Evolutionary conservation across 2,113 vertebrate species (phyloP).

Genomic region (Misgurnus mizolepis): DNA sequence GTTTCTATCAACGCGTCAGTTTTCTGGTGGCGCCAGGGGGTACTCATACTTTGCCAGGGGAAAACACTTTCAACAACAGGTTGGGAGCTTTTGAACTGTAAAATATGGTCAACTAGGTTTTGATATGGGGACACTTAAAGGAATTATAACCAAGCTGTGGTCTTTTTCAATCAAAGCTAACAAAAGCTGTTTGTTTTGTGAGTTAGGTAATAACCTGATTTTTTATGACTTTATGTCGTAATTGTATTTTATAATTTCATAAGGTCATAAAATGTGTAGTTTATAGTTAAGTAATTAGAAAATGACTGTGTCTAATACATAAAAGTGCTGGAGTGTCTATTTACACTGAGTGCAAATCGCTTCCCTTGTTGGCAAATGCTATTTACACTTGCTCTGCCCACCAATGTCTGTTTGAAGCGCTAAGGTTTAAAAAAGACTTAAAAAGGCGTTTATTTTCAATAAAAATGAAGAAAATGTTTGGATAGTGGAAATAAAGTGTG

Average conservation of each 20-base stretch:
- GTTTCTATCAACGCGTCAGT: constrained; percentile 89
- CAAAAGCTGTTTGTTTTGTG: background rate
- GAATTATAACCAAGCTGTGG: background rate
- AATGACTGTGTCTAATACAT: too few relatives aligned
- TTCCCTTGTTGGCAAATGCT: too few relatives aligned
- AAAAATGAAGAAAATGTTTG: too few relatives aligned
- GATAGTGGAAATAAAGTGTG: too few relatives aligned
- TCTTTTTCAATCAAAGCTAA: background rate
- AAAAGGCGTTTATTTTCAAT: too few relatives aligned
- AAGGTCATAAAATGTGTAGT: background rate
- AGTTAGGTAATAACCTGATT: background rate
- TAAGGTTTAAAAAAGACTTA: too few relatives aligned
- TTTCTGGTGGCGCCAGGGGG: constrained; percentile 89
- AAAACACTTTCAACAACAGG: constrained; percentile 95
- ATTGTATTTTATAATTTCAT: background rate
- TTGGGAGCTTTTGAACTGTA: constrained; percentile 59
- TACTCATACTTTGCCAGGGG: constrained; percentile 89
- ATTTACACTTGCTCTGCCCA: too few relatives aligned
- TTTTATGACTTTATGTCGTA: background rate
- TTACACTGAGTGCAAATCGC: too few relatives aligned
- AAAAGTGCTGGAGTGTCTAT: too few relatives aligned
- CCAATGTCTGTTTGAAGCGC: too few relatives aligned
- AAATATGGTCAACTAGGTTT: background rate
- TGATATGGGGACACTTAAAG: background rate
- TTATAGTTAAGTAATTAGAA: background rate